Percentiles rank a stretch among this genome's conserved stretches.
Evolutionary conservation across 1,140 invertebrate species (phyloP).

Genomic region (Lanistes nyassanus): DNA sequence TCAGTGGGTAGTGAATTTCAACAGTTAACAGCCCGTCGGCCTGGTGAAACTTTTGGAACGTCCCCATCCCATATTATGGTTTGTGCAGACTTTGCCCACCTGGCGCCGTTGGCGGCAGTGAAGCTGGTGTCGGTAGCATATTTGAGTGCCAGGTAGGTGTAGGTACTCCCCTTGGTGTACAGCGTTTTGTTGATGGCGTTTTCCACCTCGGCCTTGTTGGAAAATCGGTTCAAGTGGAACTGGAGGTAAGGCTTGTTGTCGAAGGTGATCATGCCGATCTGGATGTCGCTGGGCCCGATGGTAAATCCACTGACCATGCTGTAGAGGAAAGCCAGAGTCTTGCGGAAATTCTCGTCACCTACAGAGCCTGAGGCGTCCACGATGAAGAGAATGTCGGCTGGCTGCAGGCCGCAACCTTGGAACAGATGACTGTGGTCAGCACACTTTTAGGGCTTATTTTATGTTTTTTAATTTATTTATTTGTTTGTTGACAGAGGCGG

Average conservation of each 20-base stretch:
- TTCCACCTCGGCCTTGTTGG: constrained; percentile 38
- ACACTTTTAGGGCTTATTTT: no score
- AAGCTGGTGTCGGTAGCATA: constrained; percentile 49
- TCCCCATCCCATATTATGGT: no score
- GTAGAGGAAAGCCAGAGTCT: constrained; percentile 43
- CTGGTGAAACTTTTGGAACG: no score
- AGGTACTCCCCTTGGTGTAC: constrained; percentile 48
- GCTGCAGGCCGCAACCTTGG: constrained; percentile 46
- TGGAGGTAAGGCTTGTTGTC: constrained; percentile 46
- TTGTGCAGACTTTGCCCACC: constrained; percentile 22
- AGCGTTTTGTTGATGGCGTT: constrained; percentile 41
- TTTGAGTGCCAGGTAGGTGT: constrained; percentile 52
- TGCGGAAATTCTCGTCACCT: constrained; percentile 45
- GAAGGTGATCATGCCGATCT: constrained; percentile 41
- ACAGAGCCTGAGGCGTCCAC: constrained; percentile 56
- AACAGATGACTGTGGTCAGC: constrained; percentile 32
- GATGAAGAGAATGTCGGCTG: constrained; percentile 55
- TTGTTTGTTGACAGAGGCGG: no score
- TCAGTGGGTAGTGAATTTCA: no score
- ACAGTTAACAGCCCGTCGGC: no score
- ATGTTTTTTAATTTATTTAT: no score
- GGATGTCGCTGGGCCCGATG: constrained; percentile 31
- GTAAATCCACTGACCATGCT: constrained; percentile 40
- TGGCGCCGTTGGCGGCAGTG: constrained; percentile 47
- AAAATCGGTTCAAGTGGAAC: constrained; percentile 59